Evolutionary conservation across 2,113 vertebrate genomes (phyloP), one percentile per base, ranked within the genome.

Genomic region (Notechis scutatus): DNA sequence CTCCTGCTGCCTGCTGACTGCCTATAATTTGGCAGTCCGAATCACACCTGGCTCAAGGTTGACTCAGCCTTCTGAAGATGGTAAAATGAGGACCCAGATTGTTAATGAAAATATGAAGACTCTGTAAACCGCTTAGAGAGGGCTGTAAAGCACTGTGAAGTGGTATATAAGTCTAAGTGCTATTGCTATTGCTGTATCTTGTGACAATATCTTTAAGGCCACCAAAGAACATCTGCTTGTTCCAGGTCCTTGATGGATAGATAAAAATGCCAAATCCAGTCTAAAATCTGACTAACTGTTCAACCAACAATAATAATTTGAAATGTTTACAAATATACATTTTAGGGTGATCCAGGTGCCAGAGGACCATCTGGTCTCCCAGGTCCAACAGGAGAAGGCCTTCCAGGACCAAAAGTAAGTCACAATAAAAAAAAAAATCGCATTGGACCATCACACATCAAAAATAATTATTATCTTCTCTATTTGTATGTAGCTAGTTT

Each of bases 281-380:
- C 64, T n/a, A 69, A 69, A n/a, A 69, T 69, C 14, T 34, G n/a
- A 34, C 29, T 34, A 34, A 69, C 29, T 69, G 12, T n/a, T 12
- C 64, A 69, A 34, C 24, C 18, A 89, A 89, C 10, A 89, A 52
- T 55, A 39, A 21, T 54, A 56, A 54, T 92, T 42, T 39, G 87
- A 64, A 57, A 61, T 86, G 85, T 94, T 90, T 92, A 59, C 20
- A 96, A 95, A 57, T 96, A 93, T 90, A 21, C 0, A 94, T 69
- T 97, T 86, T 94, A 99, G 98, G 98, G 98, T 95, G 98, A 98
- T 92, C 94, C 98, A 26, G 98, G 98, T 55, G 98, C 97, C 42
- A 97, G 98, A 96, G 98, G 98, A 95, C 97, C 98, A 92, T 34
- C 96, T 95, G 98, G 98, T 95, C 96, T 97, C 39, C 96, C 98